phyloP scores from a whole-genome alignment of 92 coral and sea anemone species.

The Anthopleura xanthogrammica region DNA sequence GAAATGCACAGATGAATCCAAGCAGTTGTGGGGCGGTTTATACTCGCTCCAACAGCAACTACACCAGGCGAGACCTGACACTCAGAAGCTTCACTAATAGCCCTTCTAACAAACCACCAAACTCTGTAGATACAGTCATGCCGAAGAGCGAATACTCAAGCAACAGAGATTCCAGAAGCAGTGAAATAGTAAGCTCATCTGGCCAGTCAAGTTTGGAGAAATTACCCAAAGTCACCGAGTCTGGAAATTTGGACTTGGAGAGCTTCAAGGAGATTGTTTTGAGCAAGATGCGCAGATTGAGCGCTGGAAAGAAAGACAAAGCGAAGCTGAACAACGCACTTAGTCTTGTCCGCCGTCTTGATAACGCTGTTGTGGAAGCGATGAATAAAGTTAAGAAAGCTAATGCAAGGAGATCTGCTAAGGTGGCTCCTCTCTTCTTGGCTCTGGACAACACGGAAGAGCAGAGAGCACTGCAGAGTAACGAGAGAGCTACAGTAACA shows the following conservation, averaged over 20 bases:
- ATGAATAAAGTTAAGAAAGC: conserved; percentile 12
- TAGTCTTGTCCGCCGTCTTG: conserved; percentile 9
- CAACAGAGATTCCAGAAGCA: neutral
- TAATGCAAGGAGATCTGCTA: conserved; percentile 4
- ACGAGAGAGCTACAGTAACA: neutral
- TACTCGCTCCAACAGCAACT: neutral
- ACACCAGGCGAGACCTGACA: neutral
- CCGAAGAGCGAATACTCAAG: neutral
- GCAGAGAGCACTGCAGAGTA: neutral
- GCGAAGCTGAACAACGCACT: conserved; percentile 4
- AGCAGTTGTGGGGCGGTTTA: conserved; percentile 2
- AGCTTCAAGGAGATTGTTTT: conserved; percentile 2
- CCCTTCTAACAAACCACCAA: neutral
- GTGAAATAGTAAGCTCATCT: neutral
- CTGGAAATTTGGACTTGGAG: conserved; percentile 23
- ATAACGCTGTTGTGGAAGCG: conserved; percentile 12
- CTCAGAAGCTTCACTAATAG: conserved; percentile 6
- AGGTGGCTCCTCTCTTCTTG: neutral
- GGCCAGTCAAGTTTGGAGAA: neutral
- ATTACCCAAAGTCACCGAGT: conserved; percentile 6
- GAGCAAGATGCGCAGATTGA: conserved; percentile 7
- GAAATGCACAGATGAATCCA: neutral
- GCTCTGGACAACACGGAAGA: neutral
- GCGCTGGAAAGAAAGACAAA: neutral
- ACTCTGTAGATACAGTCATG: neutral